These are phyloP conservation scores for Leucoma salicis DNA, from an alignment of 2,888 invertebrate genomes.

Conservation along the genomic window DNA sequence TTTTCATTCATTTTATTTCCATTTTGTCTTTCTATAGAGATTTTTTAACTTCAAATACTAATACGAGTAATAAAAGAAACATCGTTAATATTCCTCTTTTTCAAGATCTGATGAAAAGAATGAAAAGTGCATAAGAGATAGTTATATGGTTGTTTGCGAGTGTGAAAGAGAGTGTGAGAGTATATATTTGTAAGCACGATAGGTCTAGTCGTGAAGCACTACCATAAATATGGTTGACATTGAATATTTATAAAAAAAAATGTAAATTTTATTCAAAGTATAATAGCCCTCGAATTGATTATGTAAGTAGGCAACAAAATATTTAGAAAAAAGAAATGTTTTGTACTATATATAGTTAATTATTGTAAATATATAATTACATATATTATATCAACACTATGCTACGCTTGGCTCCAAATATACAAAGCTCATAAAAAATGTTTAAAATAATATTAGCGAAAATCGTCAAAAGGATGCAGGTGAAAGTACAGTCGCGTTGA, in stretches of 20 bases:
- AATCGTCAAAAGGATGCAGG: constrained; percentile 38
- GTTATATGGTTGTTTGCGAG: constrained; percentile 13
- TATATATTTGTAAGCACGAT: constrained; percentile 41
- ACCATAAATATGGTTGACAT: constrained; percentile 35
- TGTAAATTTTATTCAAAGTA: constrained; percentile 34
- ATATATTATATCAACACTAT: constrained; percentile 42
- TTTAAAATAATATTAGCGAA: constrained; percentile 29
- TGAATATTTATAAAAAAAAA: constrained; percentile 30
- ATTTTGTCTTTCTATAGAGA: constrained; percentile 6
- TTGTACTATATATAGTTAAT: constrained; percentile 59
- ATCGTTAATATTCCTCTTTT: constrained; percentile 9
- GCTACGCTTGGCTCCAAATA: constrained; percentile 58
- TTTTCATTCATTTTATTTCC: constrained; percentile 4
- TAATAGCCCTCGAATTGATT: constrained; percentile 48
- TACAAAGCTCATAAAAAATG: constrained; percentile 30
- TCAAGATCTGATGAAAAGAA: constrained; percentile 14
- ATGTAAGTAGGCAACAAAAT: constrained; percentile 62
- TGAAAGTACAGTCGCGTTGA: constrained; percentile 34
- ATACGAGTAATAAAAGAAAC: constrained; percentile 3
- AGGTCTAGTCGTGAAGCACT: constrained; percentile 50
- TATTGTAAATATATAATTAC: constrained; percentile 44
- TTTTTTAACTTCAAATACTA: constrained; percentile 6
- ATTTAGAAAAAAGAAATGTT: constrained; percentile 59
- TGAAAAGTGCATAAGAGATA: constrained; percentile 9
- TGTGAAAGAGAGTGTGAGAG: constrained; percentile 34